Evolutionary conservation across 1,140 invertebrate species (phyloP), one percentile per base, ranked within the genome.

Genomic region (Brachionus koreanus): DNA sequence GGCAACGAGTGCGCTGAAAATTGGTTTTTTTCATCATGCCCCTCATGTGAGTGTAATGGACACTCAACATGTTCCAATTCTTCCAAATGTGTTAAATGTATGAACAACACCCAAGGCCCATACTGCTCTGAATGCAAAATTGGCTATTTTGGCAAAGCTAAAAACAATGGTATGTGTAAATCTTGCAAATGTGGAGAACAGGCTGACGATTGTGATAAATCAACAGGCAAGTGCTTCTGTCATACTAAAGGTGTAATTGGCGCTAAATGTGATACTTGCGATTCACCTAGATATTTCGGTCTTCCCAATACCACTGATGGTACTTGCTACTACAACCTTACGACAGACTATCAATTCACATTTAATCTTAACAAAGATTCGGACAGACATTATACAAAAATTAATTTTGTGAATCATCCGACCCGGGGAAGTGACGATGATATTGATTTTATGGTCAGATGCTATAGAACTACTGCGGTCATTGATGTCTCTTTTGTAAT

Each of bases 371-470:
- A 79, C 49, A 79, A 79, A 79, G 76, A 65, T 19, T 57, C 61
- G 3, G 76, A 79, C 35, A 10, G 52, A 29, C 42, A 79, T 29
- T 79, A 39, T 7, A 61, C 33, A 5, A 57, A 43, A 61, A 79
- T 79, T n/a, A 79, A 79, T 37, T 79, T 79, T 79, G 76, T 79
- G 1, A 79, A 79, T 33, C 76, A 79, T 65, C 49, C 61, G 7
- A 42, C 23, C 9, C 61, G 49, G 2, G 61, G 33, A 23, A 65
- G 6, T 19, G 76, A 79, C 29, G 76, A 79, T 29, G 76, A 79
- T 39, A 79, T 79, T 65, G 76, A 79, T 37, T 79, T 79, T 79
- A 79, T 79, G 76, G 39, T 79, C 25, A 23, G 76, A 79, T 79
- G 76, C 25, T 79, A 61, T 61, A 42, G 37, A 61, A 39, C 23